Evolutionary conservation across 2,113 vertebrate genomes (phyloP).

Genomic region (Acrocephalus arundinaceus): DNA sequence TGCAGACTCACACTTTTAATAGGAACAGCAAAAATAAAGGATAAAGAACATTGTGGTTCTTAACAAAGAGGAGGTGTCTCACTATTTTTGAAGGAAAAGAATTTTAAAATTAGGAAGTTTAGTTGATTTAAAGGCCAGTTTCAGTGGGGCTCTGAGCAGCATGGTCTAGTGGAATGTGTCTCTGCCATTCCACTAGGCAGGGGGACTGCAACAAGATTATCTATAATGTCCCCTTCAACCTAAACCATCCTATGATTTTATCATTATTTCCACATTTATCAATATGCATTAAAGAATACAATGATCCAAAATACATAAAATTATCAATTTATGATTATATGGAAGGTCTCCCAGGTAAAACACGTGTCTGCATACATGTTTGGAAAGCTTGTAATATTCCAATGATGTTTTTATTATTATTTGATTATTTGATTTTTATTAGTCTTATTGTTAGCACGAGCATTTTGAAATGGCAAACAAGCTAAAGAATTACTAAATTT

Average conservation of each 20-base stretch:
- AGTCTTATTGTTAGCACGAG: fast-evolving
- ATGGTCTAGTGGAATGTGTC: background rate
- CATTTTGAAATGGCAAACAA: background rate
- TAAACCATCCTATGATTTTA: background rate
- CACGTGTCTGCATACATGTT: fast-evolving
- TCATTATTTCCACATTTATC: background rate
- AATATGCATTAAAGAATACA: background rate
- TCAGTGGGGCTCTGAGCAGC: background rate
- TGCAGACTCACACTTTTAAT: background rate
- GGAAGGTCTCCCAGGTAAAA: background rate
- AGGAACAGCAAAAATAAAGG: background rate
- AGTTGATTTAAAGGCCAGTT: background rate
- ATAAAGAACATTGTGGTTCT: background rate
- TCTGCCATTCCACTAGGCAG: background rate
- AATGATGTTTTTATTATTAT: background rate
- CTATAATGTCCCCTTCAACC: background rate
- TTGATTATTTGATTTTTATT: background rate
- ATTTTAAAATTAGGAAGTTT: background rate
- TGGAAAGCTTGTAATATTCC: background rate
- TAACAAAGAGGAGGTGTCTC: fast-evolving
- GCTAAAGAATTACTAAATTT: background rate
- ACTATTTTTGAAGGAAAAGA: background rate
- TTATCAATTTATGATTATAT: background rate
- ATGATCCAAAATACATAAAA: background rate
- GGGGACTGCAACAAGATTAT: background rate